Conservation (phyloP, 2,888 invertebrate species). For the Cantharis nigra region DNA sequence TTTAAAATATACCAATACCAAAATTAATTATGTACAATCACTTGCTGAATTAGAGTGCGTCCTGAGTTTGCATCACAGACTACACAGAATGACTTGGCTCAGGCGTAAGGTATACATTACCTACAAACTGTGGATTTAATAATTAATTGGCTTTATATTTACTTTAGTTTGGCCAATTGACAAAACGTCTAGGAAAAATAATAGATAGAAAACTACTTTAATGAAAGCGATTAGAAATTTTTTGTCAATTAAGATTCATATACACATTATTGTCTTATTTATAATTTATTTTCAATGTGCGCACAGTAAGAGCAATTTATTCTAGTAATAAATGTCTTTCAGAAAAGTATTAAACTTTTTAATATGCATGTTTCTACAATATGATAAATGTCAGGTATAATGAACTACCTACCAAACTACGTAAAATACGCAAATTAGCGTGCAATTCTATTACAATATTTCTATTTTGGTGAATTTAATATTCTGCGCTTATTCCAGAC, state of each 20-base stretch:
- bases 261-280: background rate
- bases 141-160: no score
- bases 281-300: background rate
- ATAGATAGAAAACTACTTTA: no score
- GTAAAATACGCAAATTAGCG: background rate
- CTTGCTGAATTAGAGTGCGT: no score
- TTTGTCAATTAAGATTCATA: background rate
- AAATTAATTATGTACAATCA: no score
- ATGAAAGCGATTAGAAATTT: background rate
- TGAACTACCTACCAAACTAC: background rate
- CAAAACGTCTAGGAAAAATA: no score
- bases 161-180: no score
- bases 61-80: no score
- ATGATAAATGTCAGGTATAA: background rate
- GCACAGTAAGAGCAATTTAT: background rate
- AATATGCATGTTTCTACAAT: background rate
- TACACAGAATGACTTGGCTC: no score
- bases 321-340: background rate
- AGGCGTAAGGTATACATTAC: no score
- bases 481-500: background rate
- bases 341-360: background rate
- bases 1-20: no score
- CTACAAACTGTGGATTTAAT: no score
- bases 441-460: background rate
- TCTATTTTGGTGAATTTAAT: background rate